phyloP scores from a whole-genome alignment of 2,113 vertebrate species.

The Brachyistius frenatus region DNA sequence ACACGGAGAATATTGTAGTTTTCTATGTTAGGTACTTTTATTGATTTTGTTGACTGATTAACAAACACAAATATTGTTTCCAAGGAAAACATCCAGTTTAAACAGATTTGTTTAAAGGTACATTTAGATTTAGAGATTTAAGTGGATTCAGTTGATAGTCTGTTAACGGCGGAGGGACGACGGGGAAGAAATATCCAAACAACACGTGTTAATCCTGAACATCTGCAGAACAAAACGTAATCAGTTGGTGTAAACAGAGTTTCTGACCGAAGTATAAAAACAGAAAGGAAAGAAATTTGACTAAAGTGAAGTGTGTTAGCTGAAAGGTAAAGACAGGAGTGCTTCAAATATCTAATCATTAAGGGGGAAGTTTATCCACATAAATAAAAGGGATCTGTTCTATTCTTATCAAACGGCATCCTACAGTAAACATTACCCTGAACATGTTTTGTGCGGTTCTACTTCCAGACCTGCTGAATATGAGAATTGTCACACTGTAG shows the following conservation, averaged over 20 bases:
- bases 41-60: slow-evolving; percentile 78
- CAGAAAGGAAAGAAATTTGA: slow-evolving; percentile 2
- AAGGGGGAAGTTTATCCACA: slow-evolving; percentile 11
- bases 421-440: slow-evolving; percentile 66
- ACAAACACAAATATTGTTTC: slow-evolving; percentile 74
- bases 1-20: slow-evolving; percentile 45
- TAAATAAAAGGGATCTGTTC: slow-evolving; percentile 37
- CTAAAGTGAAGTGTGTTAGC: slow-evolving; percentile 8
- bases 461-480: slow-evolving; percentile 85
- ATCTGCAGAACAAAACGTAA: slow-evolving; percentile 35
- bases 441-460: slow-evolving; percentile 73
- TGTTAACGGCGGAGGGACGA: slow-evolving; percentile 24
- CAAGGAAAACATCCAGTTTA: slow-evolving; percentile 58
- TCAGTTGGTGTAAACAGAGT: slow-evolving; percentile 10
- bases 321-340: slow-evolving; percentile 50
- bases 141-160: slow-evolving; percentile 35
- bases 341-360: slow-evolving; percentile 27
- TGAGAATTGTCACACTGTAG: slow-evolving; percentile 75
- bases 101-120: slow-evolving; percentile 51
- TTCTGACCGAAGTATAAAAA: slow-evolving; percentile 60
- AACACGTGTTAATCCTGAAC: slow-evolving; percentile 25
- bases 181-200: slow-evolving; percentile 2
- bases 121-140: slow-evolving; percentile 34
- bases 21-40: slow-evolving; percentile 87
- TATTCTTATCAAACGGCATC: slow-evolving; percentile 34